Evolutionary conservation across 2,888 invertebrate genomes (phyloP).

Genomic region (Protula sp.): DNA sequence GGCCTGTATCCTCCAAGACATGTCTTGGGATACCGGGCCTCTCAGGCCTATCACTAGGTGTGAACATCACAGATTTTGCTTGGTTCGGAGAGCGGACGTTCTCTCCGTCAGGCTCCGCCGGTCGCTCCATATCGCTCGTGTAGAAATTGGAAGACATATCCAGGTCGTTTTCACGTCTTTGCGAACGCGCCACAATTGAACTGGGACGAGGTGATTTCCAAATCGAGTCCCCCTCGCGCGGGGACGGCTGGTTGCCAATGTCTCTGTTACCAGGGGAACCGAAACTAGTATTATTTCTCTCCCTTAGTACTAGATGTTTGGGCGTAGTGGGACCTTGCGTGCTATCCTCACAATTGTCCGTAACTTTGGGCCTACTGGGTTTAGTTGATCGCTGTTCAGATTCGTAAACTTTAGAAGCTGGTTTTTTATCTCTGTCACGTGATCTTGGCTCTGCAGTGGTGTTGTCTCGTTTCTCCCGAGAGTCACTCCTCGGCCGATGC

Average conservation of each 20-base stretch:
- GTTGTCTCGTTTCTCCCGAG: too few relatives aligned
- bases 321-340: neutral
- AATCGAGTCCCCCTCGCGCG: neutral
- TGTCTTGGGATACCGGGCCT: neutral
- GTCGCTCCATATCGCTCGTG: neutral
- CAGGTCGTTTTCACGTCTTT: neutral
- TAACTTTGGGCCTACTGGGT: too few relatives aligned
- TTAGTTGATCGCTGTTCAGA: too few relatives aligned
- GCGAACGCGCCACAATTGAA: slow-evolving; percentile 2
- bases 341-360: too few relatives aligned
- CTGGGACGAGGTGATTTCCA: slow-evolving; percentile 7
- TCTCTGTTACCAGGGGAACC: neutral
- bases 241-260: neutral
- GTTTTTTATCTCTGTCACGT: too few relatives aligned
- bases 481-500: too few relatives aligned
- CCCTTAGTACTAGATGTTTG: neutral
- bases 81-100: neutral
- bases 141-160: neutral
- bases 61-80: too few relatives aligned
- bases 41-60: neutral
- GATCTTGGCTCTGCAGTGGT: too few relatives aligned
- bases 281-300: neutral
- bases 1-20: neutral
- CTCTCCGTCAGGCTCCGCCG: neutral
- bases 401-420: too few relatives aligned